These are phyloP conservation scores for Sebastes oblongus DNA, from an alignment of 2,797 vertebrate genomes.

Conservation along the genomic window DNA sequence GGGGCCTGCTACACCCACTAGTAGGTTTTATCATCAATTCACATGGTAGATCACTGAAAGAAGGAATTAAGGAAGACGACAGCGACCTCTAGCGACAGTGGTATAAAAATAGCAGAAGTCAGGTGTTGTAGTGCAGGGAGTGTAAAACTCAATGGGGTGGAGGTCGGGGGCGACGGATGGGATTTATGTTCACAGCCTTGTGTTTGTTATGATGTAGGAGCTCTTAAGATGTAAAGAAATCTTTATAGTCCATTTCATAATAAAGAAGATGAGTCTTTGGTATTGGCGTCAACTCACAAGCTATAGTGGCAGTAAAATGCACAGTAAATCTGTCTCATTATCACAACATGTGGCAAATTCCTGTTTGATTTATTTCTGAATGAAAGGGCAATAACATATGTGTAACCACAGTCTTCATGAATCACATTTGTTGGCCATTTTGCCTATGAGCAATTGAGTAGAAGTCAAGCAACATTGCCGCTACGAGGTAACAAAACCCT, in stretches of 20 bases:
- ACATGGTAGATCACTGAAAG: background rate
- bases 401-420: no score
- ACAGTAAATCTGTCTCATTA: background rate
- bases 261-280: background rate
- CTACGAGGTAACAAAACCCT: no score
- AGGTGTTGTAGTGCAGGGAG: no score
- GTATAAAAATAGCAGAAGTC: background rate
- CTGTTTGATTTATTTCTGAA: background rate
- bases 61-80: background rate
- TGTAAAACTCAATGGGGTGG: no score
- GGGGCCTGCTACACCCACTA: background rate
- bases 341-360: background rate
- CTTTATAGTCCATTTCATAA: slow-evolving; percentile 3
- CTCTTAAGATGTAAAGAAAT: slow-evolving; percentile 9
- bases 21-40: no score
- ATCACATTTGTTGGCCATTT: no score
- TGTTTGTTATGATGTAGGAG: slow-evolving; percentile 12
- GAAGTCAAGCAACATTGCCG: no score
- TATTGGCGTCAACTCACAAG: background rate
- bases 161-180: no score
- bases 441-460: no score
- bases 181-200: no score
- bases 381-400: background rate
- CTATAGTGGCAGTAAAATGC: background rate
- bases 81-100: background rate